These are phyloP conservation scores for Hipposideros armiger DNA, from an alignment of 2,113 vertebrate species.

Conservation along the genomic window DNA sequence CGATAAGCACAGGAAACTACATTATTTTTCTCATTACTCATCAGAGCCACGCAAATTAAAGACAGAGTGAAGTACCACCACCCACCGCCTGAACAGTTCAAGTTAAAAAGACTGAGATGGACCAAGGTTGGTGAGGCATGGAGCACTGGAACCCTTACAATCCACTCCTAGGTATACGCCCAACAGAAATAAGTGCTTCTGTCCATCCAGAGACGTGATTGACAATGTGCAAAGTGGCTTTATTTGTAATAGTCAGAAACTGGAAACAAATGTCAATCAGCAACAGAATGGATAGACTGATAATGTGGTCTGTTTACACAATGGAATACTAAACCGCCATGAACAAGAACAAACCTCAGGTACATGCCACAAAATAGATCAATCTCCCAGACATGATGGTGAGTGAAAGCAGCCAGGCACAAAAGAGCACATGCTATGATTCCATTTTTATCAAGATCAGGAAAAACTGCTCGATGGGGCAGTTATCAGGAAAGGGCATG, in stretches of 20 bases:
- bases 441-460: neutral
- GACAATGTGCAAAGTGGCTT: neutral
- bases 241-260: neutral
- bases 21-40: neutral
- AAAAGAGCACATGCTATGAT: neutral
- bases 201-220: neutral
- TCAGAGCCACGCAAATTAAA: neutral
- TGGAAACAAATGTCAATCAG: neutral
- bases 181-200: neutral
- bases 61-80: neutral
- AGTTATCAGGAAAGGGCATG: neutral
- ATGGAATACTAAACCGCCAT: neutral
- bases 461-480: neutral
- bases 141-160: neutral
- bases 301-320: too few species aligned
- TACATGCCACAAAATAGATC: rapidly evolving
- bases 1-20: rapidly evolving
- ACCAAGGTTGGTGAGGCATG: neutral
- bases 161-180: neutral
- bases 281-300: neutral
- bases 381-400: rapidly evolving
- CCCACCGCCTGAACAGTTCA: neutral
- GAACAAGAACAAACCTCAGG: neutral
- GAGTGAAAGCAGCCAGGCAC: neutral
- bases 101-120: neutral